Conservation (phyloP, 2,888 invertebrate genomes). For the Heliconius erato region DNA sequence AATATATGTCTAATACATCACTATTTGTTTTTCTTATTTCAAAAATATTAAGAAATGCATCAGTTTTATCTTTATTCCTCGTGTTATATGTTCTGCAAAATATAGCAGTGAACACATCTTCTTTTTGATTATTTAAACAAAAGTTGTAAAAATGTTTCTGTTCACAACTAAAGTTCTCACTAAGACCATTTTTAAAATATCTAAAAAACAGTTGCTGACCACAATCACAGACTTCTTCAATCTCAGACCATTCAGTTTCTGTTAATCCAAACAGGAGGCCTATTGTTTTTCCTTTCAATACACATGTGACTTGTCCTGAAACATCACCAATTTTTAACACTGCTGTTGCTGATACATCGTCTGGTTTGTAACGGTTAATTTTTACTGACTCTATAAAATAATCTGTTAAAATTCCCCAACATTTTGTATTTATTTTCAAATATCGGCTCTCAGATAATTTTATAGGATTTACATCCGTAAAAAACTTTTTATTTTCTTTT, state of each 20-base stretch:
- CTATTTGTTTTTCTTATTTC: slow-evolving; percentile 69
- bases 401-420: slow-evolving; percentile 76
- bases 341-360: slow-evolving; percentile 65
- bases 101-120: slow-evolving; percentile 67
- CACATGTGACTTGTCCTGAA: slow-evolving; percentile 74
- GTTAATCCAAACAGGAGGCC: slow-evolving; percentile 74
- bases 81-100: slow-evolving; percentile 70
- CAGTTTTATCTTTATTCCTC: slow-evolving; percentile 70
- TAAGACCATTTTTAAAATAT: slow-evolving; percentile 77
- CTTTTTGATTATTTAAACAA: slow-evolving; percentile 71
- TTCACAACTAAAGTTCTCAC: slow-evolving; percentile 66
- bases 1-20: slow-evolving; percentile 68
- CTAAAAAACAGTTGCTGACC: slow-evolving; percentile 78
- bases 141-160: slow-evolving; percentile 81
- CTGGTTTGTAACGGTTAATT: slow-evolving; percentile 64
- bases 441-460: slow-evolving; percentile 71
- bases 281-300: slow-evolving; percentile 68
- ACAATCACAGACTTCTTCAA: slow-evolving; percentile 69
- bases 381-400: slow-evolving; percentile 80
- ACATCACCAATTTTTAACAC: slow-evolving; percentile 72
- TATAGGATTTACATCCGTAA: slow-evolving; percentile 62
- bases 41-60: slow-evolving; percentile 72
- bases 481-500: slow-evolving; percentile 54
- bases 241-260: slow-evolving; percentile 70
- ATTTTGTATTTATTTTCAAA: slow-evolving; percentile 64